Conservation (phyloP, 2,888 invertebrate genomes). For the Oligia strigilis region DNA sequence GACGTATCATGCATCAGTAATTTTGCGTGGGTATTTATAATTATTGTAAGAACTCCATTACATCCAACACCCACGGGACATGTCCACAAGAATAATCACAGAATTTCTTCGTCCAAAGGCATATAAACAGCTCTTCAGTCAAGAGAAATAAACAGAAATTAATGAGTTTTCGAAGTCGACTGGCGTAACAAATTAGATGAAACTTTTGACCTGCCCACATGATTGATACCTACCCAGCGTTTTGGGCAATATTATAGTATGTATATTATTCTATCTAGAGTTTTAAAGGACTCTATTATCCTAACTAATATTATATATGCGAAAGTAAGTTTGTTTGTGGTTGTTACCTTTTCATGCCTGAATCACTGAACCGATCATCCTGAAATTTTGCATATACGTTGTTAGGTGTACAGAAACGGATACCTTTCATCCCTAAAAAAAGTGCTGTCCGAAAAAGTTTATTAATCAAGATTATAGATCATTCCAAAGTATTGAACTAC, state of each 20-base stretch:
- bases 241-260: neutral
- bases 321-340: too few species aligned
- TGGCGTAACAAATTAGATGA: slow-evolving; percentile 27
- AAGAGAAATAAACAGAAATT: slow-evolving; percentile 16
- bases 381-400: too few species aligned
- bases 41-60: neutral
- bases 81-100: slow-evolving; percentile 12
- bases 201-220: slow-evolving; percentile 34
- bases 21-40: neutral
- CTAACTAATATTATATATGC: too few species aligned
- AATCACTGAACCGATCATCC: too few species aligned
- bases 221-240: slow-evolving; percentile 18
- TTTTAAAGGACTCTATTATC: neutral
- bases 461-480: neutral
- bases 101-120: neutral
- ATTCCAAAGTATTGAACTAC: neutral
- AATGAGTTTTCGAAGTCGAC: slow-evolving; percentile 27
- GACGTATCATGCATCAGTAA: neutral
- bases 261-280: neutral
- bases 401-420: too few species aligned
- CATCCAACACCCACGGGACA: slow-evolving; percentile 13
- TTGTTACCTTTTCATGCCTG: too few species aligned
- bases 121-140: neutral
- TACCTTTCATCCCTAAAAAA: too few species aligned
- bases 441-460: neutral